Evolutionary conservation across 2,797 vertebrate species (phyloP).

Genomic region (Ptychobarbus kaznakovi): DNA sequence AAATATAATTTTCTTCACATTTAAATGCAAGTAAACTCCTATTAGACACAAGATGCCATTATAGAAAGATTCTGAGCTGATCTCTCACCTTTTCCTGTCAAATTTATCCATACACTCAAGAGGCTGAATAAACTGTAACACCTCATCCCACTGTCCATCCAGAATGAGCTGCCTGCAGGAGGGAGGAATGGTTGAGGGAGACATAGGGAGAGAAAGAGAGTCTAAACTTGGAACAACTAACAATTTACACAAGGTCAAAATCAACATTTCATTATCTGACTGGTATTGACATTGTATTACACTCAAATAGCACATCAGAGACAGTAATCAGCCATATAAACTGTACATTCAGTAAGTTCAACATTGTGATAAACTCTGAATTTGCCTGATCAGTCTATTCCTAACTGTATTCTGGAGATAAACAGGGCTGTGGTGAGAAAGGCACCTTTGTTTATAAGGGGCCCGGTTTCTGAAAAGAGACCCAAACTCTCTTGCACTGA

Average conservation of each 20-base stretch:
- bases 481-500: not conserved
- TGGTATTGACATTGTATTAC: not conserved
- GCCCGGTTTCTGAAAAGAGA: not conserved
- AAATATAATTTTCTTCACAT: not conserved
- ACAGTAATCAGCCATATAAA: not conserved
- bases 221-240: not conserved
- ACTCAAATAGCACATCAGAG: not conserved
- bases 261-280: not conserved
- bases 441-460: not conserved
- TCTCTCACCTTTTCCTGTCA: constrained; percentile 90
- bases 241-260: not conserved
- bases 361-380: not conserved
- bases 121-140: constrained; percentile 98
- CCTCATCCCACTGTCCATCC: constrained; percentile 98
- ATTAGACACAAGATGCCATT: not conserved
- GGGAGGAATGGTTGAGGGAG: not conserved
- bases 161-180: constrained; percentile 90
- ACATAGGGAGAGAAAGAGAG: not conserved
- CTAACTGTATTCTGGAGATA: not conserved
- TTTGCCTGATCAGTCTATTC: not conserved
- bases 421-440: not conserved
- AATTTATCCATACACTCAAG: constrained; percentile 99
- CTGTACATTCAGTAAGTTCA: not conserved
- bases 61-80: not conserved
- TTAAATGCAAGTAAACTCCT: not conserved